Conservation (phyloP, 1,140 invertebrate genomes). For the Drosophila yakuba region DNA sequence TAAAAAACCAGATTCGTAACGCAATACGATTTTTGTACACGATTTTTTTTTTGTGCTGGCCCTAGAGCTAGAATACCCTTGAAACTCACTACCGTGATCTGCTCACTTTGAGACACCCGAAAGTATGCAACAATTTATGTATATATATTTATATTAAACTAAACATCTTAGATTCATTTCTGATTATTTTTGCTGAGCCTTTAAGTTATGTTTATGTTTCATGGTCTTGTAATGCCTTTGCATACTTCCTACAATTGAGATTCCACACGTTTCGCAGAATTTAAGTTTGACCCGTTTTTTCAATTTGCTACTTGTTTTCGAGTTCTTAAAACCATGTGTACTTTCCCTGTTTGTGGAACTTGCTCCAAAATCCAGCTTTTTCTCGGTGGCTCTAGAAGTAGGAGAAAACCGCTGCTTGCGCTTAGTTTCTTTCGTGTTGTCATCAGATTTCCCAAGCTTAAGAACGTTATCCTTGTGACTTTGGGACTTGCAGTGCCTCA, state of each 20-base stretch:
- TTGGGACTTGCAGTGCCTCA: conserved; percentile 30
- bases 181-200: background rate
- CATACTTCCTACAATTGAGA: conserved; percentile 15
- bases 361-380: background rate
- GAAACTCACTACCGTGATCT: too few relatives aligned
- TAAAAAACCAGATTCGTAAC: too few relatives aligned
- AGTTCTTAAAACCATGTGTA: background rate
- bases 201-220: conserved; percentile 20
- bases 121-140: too few relatives aligned
- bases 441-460: background rate
- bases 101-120: too few relatives aligned
- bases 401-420: too few relatives aligned
- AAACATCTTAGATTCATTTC: background rate
- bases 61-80: too few relatives aligned
- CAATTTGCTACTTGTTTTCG: background rate
- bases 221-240: conserved; percentile 1
- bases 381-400: background rate
- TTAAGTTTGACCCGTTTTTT: background rate
- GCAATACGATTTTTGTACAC: too few relatives aligned
- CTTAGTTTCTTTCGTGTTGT: background rate
- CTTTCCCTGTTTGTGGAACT: background rate
- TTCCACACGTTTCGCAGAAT: conserved; percentile 23
- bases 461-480: conserved; percentile 15
- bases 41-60: too few relatives aligned
- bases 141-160: background rate